phyloP scores from a whole-genome alignment of 2,888 invertebrate genomes.

The Sphecodes monilicornis region DNA sequence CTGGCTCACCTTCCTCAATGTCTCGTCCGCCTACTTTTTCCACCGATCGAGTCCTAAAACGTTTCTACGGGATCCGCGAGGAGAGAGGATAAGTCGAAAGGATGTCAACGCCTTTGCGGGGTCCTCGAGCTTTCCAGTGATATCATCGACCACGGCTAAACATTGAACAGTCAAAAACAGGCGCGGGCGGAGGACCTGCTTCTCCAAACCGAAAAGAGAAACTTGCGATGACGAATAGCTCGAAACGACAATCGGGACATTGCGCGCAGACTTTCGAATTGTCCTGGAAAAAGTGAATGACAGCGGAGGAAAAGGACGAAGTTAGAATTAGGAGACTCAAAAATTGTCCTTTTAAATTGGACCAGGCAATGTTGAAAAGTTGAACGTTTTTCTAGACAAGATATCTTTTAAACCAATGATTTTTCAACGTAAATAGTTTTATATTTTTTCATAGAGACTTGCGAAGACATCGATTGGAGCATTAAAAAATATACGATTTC shows the following conservation, averaged over 20 bases:
- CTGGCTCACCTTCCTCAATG: conserved; percentile 70
- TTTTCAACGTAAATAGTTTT: too few relatives aligned
- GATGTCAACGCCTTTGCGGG: conserved; percentile 58
- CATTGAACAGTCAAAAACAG: conserved; percentile 45
- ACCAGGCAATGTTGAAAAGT: too few relatives aligned
- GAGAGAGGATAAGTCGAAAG: conserved; percentile 42
- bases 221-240: background rate
- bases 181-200: conserved; percentile 38
- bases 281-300: background rate
- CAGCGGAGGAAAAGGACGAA: background rate
- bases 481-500: too few relatives aligned
- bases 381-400: too few relatives aligned
- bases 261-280: background rate
- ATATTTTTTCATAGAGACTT: too few relatives aligned
- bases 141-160: conserved; percentile 48
- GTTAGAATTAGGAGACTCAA: too few relatives aligned
- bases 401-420: too few relatives aligned
- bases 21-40: conserved; percentile 77
- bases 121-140: conserved; percentile 51
- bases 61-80: conserved; percentile 22
- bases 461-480: too few relatives aligned
- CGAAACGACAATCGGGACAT: background rate
- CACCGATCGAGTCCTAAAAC: conserved; percentile 38
- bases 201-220: conserved; percentile 28
- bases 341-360: too few relatives aligned